Conservation (phyloP, 2,888 invertebrate species). For the Troides oblongomaculatus region DNA sequence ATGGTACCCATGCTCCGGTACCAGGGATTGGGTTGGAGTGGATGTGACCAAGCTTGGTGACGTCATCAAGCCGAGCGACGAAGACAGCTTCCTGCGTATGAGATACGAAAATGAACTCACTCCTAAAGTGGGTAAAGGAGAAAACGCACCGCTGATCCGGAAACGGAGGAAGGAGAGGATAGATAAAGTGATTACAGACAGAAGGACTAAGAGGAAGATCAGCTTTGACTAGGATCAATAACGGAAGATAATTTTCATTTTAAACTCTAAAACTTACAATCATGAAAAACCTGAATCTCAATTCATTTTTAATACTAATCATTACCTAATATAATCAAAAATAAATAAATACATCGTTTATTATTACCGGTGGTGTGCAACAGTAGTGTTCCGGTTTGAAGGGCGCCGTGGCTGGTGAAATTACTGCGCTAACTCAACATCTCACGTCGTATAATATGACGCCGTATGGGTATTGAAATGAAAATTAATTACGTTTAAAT, state of each 20-base stretch:
- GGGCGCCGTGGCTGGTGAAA: too few species aligned
- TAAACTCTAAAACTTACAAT: constrained; percentile 9
- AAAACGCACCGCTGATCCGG: constrained; percentile 36
- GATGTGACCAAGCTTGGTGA: constrained; percentile 33
- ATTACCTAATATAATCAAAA: too few species aligned
- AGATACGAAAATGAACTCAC: constrained; percentile 50
- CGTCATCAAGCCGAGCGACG: constrained; percentile 28
- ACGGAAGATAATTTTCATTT: constrained; percentile 5
- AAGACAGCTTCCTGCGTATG: constrained; percentile 34
- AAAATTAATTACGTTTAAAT: constrained; percentile 5
- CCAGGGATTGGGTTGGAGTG: constrained; percentile 45
- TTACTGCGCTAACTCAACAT: too few species aligned
- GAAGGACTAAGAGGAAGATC: constrained; percentile 48
- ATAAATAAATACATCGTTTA: too few species aligned
- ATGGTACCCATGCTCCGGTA: constrained; percentile 58
- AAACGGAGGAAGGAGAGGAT: constrained; percentile 42
- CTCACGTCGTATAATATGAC: too few species aligned
- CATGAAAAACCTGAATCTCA: background rate
- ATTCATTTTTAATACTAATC: too few species aligned
- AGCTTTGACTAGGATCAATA: constrained; percentile 35
- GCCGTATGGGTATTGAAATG: background rate
- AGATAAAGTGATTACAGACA: constrained; percentile 33
- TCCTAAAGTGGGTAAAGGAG: constrained; percentile 43
- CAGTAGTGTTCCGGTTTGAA: too few species aligned
- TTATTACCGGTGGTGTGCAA: too few species aligned